phyloP scores from a whole-genome alignment of 2,888 invertebrate genomes.

The Drosophila fungiperda region DNA sequence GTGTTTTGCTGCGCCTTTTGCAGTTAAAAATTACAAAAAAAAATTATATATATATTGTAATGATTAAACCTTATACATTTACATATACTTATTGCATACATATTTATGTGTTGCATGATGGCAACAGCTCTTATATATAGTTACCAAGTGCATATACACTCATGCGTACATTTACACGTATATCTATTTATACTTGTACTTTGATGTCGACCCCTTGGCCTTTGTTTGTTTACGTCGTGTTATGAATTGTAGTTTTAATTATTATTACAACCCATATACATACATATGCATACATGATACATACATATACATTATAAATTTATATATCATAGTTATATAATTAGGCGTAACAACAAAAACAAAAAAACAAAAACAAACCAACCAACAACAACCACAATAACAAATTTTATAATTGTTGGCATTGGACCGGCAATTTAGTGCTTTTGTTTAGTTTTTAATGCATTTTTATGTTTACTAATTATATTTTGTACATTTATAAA shows the following conservation, averaged over 20 bases:
- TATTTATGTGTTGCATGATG: conserved; percentile 58
- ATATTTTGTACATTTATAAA: conserved; percentile 77
- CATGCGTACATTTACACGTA: conserved; percentile 47
- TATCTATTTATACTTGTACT: conserved; percentile 47
- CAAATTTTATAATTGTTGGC: conserved; percentile 68
- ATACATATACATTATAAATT: conserved; percentile 44
- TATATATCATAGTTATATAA: conserved; percentile 72
- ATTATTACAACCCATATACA: conserved; percentile 36
- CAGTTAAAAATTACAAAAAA: conserved; percentile 45
- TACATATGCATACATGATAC: conserved; percentile 24
- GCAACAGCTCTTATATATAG: conserved; percentile 61
- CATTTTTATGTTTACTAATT: conserved; percentile 76
- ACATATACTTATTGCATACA: conserved; percentile 57
- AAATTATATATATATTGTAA: conserved; percentile 26
- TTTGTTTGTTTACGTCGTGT: conserved; percentile 76
- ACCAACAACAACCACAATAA: conserved; percentile 37
- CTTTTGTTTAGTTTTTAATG: conserved; percentile 75
- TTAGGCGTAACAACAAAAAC: conserved; percentile 55
- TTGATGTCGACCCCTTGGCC: conserved; percentile 66
- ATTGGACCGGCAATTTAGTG: conserved; percentile 68
- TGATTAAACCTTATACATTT: conserved; percentile 47
- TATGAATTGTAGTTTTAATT: conserved; percentile 75
- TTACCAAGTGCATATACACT: conserved; percentile 75
- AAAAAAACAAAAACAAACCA: conserved; percentile 18
- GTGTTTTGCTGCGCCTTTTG: conserved; percentile 70